Evolutionary conservation across 2,888 invertebrate genomes (phyloP), one percentile per base, ranked within the genome.

Genomic region (Dryobota labecula): DNA sequence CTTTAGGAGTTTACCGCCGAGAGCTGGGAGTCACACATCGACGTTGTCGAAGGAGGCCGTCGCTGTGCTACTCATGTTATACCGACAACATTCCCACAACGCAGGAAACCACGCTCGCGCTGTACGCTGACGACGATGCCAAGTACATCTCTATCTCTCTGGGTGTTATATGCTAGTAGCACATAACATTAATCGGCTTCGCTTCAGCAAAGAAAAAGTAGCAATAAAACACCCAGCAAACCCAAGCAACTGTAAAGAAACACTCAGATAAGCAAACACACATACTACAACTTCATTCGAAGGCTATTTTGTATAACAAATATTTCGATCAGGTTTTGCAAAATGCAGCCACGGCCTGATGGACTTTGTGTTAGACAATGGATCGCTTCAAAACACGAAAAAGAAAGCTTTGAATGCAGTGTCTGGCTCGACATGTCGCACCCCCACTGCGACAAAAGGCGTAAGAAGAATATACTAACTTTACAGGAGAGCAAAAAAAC

Each of bases 351-450:
- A 38, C 38, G 54, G 15, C 33, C 15, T 65, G 57, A 65, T 70
- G 30, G 6, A 41, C 7, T 60, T 30, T 54, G n/a, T 47, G 45
- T 41, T 47, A 70, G 20, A 72, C 71, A 72, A 70, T 69, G 24
- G 41, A 41, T 24, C 27, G 33, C 61, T 49, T 56, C 61, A 24
- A 58, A 27, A 27, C 43, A 33, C 15, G 47, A 33, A 54, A 54
- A 43, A 30, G 18, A 27, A 53, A 69, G 8, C n/a, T 20, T 47
- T 43, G 33, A 53, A 36, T 18, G 33, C 68, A 45, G 54, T 49
- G 54, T 11, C 15, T 38, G 54, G 20, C 20, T 38, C 24, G 27
- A 27, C 53, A 15, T 47, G 11, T n/a, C n/a, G n/a, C n/a, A n/a
- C n/a, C n/a, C n/a, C n/a, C n/a, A n/a, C n/a, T n/a, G n/a, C n/a